Conservation (phyloP, 2,888 invertebrate genomes). For the Dyspetes luteomarginatus region DNA sequence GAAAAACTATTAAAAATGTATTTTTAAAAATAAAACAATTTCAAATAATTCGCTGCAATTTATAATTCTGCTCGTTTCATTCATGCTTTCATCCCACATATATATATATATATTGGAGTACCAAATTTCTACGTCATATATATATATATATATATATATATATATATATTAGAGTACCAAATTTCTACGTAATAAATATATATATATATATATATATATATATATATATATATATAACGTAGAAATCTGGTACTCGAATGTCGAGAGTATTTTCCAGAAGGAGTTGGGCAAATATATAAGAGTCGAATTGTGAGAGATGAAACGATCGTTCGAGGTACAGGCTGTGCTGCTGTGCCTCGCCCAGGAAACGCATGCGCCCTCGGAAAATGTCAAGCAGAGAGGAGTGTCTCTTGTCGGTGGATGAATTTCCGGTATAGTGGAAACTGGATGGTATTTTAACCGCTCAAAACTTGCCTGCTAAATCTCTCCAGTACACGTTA, state of each 20-base stretch:
- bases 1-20: too few relatives aligned
- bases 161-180: too few relatives aligned
- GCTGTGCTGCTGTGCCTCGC: constrained; percentile 34
- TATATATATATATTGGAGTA: too few relatives aligned
- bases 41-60: background rate
- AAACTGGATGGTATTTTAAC: constrained; percentile 29
- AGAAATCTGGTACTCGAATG: constrained; percentile 7
- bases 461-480: constrained; percentile 29
- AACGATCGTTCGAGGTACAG: constrained; percentile 50
- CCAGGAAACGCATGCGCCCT: constrained; percentile 58
- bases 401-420: background rate
- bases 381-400: constrained; percentile 39
- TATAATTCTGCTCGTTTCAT: background rate
- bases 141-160: too few relatives aligned
- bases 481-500: background rate
- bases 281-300: constrained; percentile 37
- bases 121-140: too few relatives aligned
- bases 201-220: too few relatives aligned
- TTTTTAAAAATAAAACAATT: too few relatives aligned
- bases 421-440: constrained; percentile 12
- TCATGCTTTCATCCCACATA: too few relatives aligned
- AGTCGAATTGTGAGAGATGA: constrained; percentile 26
- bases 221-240: too few relatives aligned
- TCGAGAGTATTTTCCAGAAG: constrained; percentile 2
- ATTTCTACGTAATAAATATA: too few relatives aligned